A percentile compares a stretch with the other conserved stretches of the same genome.
Evolutionary conservation across 2,888 invertebrate species (phyloP).

Genomic region (Coelopa pilipes): DNA sequence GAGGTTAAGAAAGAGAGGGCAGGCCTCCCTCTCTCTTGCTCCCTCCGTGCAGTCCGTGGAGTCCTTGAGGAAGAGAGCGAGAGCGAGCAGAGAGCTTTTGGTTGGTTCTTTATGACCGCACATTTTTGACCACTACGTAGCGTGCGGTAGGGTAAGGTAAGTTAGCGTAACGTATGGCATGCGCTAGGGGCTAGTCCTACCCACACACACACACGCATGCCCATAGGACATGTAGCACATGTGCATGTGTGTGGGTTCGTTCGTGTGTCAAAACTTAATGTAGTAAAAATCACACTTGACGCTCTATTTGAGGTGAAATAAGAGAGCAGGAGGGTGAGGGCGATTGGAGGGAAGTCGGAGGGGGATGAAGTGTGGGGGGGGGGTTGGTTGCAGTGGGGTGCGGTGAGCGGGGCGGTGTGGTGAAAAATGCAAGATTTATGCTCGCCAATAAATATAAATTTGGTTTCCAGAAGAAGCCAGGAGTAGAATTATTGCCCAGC

Average conservation of each 20-base stretch:
- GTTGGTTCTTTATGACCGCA: conserved; percentile 12
- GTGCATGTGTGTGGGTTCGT: neutral
- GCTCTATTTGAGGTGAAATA: conserved; percentile 20
- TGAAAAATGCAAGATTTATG: conserved; percentile 23
- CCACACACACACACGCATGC: neutral
- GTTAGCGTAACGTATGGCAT: too few species aligned
- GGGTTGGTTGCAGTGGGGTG: too few species aligned
- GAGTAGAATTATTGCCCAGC: conserved; percentile 21
- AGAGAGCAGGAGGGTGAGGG: neutral
- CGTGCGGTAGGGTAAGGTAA: too few species aligned
- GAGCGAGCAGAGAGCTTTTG: too few species aligned
- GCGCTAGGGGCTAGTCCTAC: too few species aligned
- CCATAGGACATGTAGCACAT: neutral
- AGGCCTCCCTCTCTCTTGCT: too few species aligned
- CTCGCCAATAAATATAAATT: conserved; percentile 25
- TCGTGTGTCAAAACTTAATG: conserved; percentile 1
- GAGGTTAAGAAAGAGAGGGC: too few species aligned
- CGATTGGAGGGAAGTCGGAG: too few species aligned
- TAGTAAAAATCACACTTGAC: conserved; percentile 24
- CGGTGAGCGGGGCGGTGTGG: neutral
- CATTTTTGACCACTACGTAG: conserved; percentile 7
- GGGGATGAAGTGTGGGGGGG: too few species aligned
- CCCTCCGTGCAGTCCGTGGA: too few species aligned
- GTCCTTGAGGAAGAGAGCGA: too few species aligned
- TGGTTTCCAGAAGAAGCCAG: conserved; percentile 8